Conservation (phyloP, 2,888 invertebrate species). For the Aphidius colemani region DNA sequence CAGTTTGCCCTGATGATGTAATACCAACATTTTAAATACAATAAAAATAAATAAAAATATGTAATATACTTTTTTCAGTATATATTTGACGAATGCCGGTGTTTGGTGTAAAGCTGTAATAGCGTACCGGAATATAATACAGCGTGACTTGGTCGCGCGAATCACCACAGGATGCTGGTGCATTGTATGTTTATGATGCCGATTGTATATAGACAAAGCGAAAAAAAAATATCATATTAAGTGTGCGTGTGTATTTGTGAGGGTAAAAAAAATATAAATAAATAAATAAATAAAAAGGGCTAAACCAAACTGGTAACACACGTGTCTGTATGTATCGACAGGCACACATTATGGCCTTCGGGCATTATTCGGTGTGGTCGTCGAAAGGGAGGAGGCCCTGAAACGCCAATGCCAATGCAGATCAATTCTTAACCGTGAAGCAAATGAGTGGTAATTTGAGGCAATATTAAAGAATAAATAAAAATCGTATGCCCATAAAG, state of each 20-base stretch:
- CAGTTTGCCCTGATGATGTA: too few relatives aligned
- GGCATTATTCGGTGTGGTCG: constrained; percentile 17
- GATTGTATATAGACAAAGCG: background rate
- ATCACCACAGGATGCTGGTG: constrained; percentile 41
- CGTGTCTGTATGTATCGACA: constrained; percentile 41
- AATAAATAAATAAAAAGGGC: constrained; percentile 4
- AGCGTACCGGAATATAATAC: constrained; percentile 49
- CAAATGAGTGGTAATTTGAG: constrained; percentile 24
- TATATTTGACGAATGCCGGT: background rate
- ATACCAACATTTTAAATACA: background rate
- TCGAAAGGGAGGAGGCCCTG: constrained; percentile 11
- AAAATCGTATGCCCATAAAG: constrained; percentile 2
- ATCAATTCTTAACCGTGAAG: constrained; percentile 24
- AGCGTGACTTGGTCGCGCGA: constrained; percentile 44
- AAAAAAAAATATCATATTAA: background rate
- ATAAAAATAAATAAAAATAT: constrained; percentile 2
- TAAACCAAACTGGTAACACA: constrained; percentile 35
- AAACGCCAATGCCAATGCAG: constrained; percentile 14
- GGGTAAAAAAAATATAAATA: constrained; percentile 21
- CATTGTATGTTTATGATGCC: constrained; percentile 50
- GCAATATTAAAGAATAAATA: constrained; percentile 20
- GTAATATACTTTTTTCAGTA: too few relatives aligned
- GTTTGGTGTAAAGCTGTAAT: constrained; percentile 38
- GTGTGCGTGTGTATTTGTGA: constrained; percentile 16
- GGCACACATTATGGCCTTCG: constrained; percentile 16